Percentiles rank a stretch among this genome's conserved stretches.
Evolutionary conservation across 1,140 invertebrate genomes (phyloP).

Genomic region (Plutomurus gul): DNA sequence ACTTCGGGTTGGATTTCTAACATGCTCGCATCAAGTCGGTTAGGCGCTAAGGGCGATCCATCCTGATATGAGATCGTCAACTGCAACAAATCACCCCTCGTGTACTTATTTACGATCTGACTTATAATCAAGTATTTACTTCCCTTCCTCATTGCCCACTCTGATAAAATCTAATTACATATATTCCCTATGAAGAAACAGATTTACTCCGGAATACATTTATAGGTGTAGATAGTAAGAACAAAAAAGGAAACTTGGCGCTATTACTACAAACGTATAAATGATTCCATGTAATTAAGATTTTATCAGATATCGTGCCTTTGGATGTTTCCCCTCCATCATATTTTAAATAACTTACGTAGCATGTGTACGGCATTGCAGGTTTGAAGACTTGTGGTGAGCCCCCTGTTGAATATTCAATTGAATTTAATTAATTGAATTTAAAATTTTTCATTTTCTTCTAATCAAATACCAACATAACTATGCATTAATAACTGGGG

Average conservation of each 20-base stretch:
- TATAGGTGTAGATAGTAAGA: neutral
- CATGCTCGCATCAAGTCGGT: constrained; percentile 63
- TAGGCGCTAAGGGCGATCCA: constrained; percentile 67
- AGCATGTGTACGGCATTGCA: constrained; percentile 79
- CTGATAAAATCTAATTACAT: constrained; percentile 14
- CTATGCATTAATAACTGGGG: too few species aligned
- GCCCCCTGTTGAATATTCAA: too few species aligned
- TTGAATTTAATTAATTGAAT: too few species aligned
- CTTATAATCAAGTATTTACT: neutral
- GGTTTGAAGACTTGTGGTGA: constrained; percentile 93
- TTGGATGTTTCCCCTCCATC: neutral
- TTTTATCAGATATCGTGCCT: constrained; percentile 23
- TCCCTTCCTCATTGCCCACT: neutral
- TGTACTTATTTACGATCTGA: neutral
- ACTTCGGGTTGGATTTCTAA: constrained; percentile 63
- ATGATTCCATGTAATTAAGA: constrained; percentile 43
- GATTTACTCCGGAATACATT: neutral
- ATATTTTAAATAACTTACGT: constrained; percentile 65
- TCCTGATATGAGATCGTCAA: constrained; percentile 77
- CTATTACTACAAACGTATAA: too few species aligned
- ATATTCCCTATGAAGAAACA: neutral
- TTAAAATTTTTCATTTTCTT: too few species aligned
- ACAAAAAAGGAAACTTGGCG: constrained; percentile 10
- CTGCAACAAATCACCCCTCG: constrained; percentile 58
- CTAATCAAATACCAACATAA: too few species aligned